phyloP scores from a whole-genome alignment of 1,140 invertebrate genomes.

The Choristoneura fumiferana region DNA sequence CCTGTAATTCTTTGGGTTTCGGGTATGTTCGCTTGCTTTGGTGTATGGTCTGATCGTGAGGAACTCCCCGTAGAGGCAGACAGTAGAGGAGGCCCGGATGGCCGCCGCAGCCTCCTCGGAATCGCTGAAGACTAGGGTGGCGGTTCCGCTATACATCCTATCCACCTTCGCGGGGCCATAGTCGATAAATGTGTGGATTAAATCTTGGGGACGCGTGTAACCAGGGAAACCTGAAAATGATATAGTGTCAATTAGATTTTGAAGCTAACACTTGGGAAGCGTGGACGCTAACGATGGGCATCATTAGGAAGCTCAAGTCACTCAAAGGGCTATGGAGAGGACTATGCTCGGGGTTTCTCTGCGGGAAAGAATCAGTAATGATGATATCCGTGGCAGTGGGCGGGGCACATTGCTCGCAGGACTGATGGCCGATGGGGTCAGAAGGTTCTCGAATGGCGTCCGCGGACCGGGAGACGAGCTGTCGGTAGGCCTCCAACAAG shows the following conservation, averaged over 20 bases:
- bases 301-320: no score
- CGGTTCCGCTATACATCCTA: slow-evolving; percentile 29
- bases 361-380: no score
- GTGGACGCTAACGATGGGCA: no score
- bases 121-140: slow-evolving; percentile 32
- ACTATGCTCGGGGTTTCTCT: no score
- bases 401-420: no score
- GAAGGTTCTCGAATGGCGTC: no score
- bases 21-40: background rate
- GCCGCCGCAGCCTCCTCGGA: slow-evolving; percentile 31
- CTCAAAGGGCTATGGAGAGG: no score
- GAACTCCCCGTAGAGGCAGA: slow-evolving; percentile 42
- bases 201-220: slow-evolving; percentile 46
- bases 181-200: slow-evolving; percentile 36
- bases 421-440: no score
- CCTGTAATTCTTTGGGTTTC: slow-evolving; percentile 16
- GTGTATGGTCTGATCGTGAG: slow-evolving; percentile 34
- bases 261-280: no score
- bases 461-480: no score
- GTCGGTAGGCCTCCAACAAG: no score
- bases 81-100: slow-evolving; percentile 14
- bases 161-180: slow-evolving; percentile 41
- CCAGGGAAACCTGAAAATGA: slow-evolving; percentile 41
- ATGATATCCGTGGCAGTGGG: no score
- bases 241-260: background rate